Base-by-base conservation (phyloP, 2,888 invertebrate genomes). In the Pseudeuparius sepicola region DNA sequence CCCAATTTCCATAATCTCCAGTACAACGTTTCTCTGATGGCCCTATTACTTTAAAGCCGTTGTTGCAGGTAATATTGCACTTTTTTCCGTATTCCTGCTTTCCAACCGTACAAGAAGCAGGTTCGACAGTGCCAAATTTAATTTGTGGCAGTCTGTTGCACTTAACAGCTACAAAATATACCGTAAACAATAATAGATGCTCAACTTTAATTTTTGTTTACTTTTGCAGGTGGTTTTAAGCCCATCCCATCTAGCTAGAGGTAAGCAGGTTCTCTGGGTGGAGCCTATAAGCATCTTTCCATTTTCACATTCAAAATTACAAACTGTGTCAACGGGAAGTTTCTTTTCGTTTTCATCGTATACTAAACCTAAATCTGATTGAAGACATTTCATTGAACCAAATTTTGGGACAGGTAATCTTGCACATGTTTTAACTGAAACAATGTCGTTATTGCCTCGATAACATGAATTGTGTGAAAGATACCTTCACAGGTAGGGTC, bases 181-280 rank as follows among this genome's bases (percentile, higher is more conserved):
- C n/a, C n/a, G n/a, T n/a, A n/a, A n/a, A n/a, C n/a, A n/a, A n/a
- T n/a, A n/a, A n/a, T n/a, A n/a, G n/a, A n/a, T n/a, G n/a, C n/a
- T n/a, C n/a, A n/a, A n/a, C n/a, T n/a, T n/a, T n/a, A n/a, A n/a
- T n/a, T n/a, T n/a, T n/a, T n/a, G n/a, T n/a, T 59, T 59, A 77
- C 77, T 72, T 65, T 73, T 73, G 53, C 80, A 81, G 29, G 70
- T 64, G 1, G 73, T 69, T 41, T 69, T 70, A 7, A 78, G 60
- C 2, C 80, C 80, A 48, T 77, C 76, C 80, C 80, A 81, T 51
- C 71, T 66, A 0, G 75, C 71, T 26, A 77, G 60, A 0, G 78
- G 76, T 26, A 81, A 59, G 49, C 80, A 81, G 15, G 70, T 73
- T 23, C 79, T 58, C 41, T 68, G 67, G 41, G 65, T 63, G 10